These are phyloP conservation scores for Subacronicta megacephala DNA, from an alignment of 2,888 invertebrate genomes.

Conservation along the genomic window DNA sequence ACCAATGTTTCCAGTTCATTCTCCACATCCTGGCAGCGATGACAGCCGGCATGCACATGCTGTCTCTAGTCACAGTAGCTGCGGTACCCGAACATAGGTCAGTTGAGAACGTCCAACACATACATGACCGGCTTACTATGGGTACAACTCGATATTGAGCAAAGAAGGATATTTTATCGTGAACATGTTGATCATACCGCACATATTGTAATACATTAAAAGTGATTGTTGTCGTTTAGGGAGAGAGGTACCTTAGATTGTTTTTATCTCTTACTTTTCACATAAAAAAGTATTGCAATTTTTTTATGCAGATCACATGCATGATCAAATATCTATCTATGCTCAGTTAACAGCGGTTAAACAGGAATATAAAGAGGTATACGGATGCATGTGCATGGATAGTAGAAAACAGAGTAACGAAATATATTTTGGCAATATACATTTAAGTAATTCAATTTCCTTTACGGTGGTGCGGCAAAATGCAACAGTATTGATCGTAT, in stretches of 20 bases:
- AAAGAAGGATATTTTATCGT: constrained; percentile 40
- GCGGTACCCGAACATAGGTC: constrained; percentile 93
- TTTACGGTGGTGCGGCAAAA: constrained; percentile 30
- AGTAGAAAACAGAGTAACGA: constrained; percentile 20
- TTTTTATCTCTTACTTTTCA: constrained; percentile 6
- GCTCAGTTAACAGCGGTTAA: constrained; percentile 15
- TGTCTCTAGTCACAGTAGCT: constrained; percentile 94
- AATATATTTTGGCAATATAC: constrained; percentile 25
- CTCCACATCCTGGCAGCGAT: constrained; percentile 94
- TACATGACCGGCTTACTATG: constrained; percentile 25
- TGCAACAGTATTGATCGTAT: constrained; percentile 16
- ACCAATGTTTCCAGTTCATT: constrained; percentile 94
- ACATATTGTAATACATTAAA: no score
- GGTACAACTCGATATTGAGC: constrained; percentile 13
- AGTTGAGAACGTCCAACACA: constrained; percentile 39
- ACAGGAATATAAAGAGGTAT: constrained; percentile 12
- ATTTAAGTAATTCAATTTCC: constrained; percentile 1
- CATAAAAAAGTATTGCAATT: not conserved
- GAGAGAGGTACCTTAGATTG: no score
- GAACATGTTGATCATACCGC: no score
- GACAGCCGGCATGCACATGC: constrained; percentile 95
- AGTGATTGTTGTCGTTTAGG: no score
- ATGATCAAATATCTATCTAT: constrained; percentile 27
- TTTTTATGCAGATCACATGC: not conserved
- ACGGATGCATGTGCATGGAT: constrained; percentile 59